These are phyloP conservation scores for Drosophila gunungcola DNA, from an alignment of 1,140 invertebrate species.

Conservation along the genomic window DNA sequence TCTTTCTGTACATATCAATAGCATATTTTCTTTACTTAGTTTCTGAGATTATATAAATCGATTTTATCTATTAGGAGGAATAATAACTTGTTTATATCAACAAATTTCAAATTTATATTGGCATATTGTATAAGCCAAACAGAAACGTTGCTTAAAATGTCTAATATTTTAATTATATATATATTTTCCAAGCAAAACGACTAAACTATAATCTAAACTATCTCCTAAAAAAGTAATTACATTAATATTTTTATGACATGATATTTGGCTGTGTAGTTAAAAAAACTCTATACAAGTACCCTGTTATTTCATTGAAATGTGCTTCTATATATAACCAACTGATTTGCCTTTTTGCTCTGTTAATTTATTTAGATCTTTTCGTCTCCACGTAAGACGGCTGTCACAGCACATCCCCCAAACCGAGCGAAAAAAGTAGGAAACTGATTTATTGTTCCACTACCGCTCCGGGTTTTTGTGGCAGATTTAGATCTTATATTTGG, in stretches of 20 bases:
- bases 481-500: slow-evolving; percentile 22
- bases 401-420: slow-evolving; percentile 19
- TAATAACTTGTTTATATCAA: too few relatives aligned
- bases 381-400: slow-evolving; percentile 34
- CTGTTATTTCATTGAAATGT: not conserved
- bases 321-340: slow-evolving; percentile 9
- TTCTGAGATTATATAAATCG: too few relatives aligned
- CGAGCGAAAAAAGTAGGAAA: slow-evolving; percentile 16
- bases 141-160: too few relatives aligned
- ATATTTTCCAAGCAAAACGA: too few relatives aligned
- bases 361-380: slow-evolving; percentile 39
- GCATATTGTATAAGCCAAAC: too few relatives aligned
- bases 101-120: too few relatives aligned
- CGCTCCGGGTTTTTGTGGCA: slow-evolving; percentile 10
- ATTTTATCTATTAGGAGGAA: too few relatives aligned
- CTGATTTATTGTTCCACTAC: slow-evolving; percentile 40
- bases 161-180: too few relatives aligned
- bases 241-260: too few relatives aligned
- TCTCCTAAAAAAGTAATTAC: too few relatives aligned
- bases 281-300: not conserved
- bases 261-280: not conserved
- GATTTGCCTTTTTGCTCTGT: slow-evolving; percentile 18
- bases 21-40: not conserved
- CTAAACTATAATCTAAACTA: too few relatives aligned
- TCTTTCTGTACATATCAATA: too few relatives aligned